These are phyloP conservation scores for Periophthalmus modestus DNA, from an alignment of 2,113 vertebrate genomes.

Conservation along the genomic window DNA sequence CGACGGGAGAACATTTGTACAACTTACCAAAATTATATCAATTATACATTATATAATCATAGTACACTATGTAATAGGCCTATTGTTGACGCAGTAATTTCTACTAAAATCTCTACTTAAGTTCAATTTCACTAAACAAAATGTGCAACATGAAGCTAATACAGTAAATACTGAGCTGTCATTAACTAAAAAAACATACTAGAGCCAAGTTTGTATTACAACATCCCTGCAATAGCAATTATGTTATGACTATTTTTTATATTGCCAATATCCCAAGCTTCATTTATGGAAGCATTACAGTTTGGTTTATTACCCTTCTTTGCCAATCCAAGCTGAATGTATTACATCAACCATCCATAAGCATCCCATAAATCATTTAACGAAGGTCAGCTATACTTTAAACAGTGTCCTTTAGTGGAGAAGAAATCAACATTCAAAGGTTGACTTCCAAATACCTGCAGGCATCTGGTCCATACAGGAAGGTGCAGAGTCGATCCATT, in stretches of 20 bases:
- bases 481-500: slow-evolving; percentile 1
- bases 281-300: slow-evolving; percentile 7
- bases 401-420: not conserved
- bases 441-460: slow-evolving; percentile 2
- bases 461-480: slow-evolving; percentile 5
- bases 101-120: not conserved
- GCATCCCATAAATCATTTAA: not conserved
- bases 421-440: not conserved
- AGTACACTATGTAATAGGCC: not conserved
- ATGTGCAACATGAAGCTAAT: not conserved
- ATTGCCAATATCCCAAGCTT: not conserved
- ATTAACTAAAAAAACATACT: not conserved
- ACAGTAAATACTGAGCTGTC: not conserved
- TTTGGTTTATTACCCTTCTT: not conserved
- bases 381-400: slow-evolving; percentile 3
- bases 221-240: not conserved
- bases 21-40: not conserved
- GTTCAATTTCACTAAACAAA: not conserved
- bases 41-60: not conserved
- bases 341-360: slow-evolving; percentile 7
- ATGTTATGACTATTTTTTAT: slow-evolving; percentile 1
- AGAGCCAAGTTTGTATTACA: not conserved
- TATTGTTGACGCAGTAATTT: not conserved
- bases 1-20: not conserved
- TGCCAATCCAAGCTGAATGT: not conserved